These are phyloP conservation scores for Potamilus streckersoni DNA, from an alignment of 1,140 invertebrate genomes.

Conservation along the genomic window DNA sequence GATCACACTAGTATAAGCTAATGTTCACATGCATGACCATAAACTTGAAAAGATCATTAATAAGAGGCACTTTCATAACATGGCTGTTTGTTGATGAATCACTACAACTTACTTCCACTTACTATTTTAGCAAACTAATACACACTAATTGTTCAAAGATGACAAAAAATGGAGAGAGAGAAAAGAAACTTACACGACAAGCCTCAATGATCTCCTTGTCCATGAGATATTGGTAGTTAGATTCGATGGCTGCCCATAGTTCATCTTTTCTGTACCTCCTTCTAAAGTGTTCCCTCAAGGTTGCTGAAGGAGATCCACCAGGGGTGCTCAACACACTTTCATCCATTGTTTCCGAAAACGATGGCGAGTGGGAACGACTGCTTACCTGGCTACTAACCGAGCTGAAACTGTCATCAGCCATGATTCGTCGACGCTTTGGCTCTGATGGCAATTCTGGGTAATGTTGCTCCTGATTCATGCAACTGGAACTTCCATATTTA, in stretches of 20 bases:
- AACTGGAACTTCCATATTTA: slow-evolving; percentile 26
- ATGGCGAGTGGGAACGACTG: slow-evolving; percentile 49
- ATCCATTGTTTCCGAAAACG: slow-evolving; percentile 28
- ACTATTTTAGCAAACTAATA: background rate
- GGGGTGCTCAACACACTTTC: slow-evolving; percentile 43
- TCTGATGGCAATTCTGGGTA: slow-evolving; percentile 38
- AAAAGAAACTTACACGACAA: slow-evolving; percentile 75
- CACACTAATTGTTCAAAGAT: too few relatives aligned
- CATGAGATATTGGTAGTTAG: slow-evolving; percentile 93
- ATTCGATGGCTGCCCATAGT: slow-evolving; percentile 86
- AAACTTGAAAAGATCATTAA: too few relatives aligned
- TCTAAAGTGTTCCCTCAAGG: slow-evolving; percentile 41
- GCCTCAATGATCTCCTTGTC: slow-evolving; percentile 91
- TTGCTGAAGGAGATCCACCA: slow-evolving; percentile 31
- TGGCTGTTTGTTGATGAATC: background rate
- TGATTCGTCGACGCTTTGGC: slow-evolving; percentile 46
- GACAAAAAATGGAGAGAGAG: background rate
- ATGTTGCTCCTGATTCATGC: slow-evolving; percentile 21
- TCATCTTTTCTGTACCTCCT: slow-evolving; percentile 74
- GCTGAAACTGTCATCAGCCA: slow-evolving; percentile 35
- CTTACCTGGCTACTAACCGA: slow-evolving; percentile 28
- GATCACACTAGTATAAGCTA: too few relatives aligned
- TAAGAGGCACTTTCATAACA: too few relatives aligned
- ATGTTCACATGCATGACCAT: too few relatives aligned
- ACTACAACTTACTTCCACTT: too few relatives aligned